Base-by-base conservation (phyloP, 2,113 vertebrate species). In the Anarrhichthys ocellatus region DNA sequence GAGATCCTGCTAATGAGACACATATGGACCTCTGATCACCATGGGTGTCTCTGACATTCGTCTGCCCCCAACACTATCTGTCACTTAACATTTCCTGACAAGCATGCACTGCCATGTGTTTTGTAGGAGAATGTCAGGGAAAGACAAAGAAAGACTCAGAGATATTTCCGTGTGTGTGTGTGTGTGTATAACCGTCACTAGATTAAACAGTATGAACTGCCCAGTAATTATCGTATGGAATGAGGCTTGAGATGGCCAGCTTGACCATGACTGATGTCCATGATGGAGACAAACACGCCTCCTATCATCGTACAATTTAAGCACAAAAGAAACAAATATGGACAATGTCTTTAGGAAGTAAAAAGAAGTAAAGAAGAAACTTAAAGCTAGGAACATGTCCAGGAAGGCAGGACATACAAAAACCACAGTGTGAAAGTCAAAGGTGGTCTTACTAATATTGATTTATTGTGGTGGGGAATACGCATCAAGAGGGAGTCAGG, bases 1-100 rank as follows among this genome's bases (percentile, higher is more conserved):
- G 84, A 64, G 36, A 88, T 85, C 76, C 54, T 50, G 68, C 77
- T 83, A 91, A 92, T 89, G 78, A 91, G 86, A 91, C 75, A 86
- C 87, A 88, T 83, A 89, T 63, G 74, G 76, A 74, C 59, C 38
- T 85, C 74, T 78, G 67, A 87, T 90, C 80, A 74, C 58, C 42
- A 34, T 36, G 54, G 38, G 52, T 78, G 64, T 78, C 64, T 71
- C 24, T 78, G 69, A 85, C 75, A 79, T 76, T 20, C 24, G 0
- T 52, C 40, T 40, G 42, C 44, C 22, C 34, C 10, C 46, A 17
- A 48, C 13, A 48, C 46, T 48, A 48, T 46, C 42, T 64, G 24
- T 75, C 52, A 73, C 65, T 72, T 78, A 42, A 67, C 65, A 36
- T 65, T 24, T 38, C 38, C 44, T 72, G 65, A 65, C 48, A 78